Base-by-base conservation (phyloP, 2,888 invertebrate species). In the Biston stratarius region DNA sequence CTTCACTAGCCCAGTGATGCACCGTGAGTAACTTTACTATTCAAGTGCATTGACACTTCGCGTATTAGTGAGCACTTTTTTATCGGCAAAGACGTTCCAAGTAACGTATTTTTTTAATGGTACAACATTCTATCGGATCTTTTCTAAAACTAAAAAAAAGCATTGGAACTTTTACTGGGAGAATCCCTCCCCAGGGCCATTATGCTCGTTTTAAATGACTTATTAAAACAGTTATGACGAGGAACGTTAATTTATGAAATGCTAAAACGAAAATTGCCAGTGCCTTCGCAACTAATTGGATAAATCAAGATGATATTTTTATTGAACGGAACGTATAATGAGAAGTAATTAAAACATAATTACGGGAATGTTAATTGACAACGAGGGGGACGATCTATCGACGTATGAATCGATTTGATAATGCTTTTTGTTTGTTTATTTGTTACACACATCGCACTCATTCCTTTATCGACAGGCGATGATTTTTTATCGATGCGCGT, bases 321-420 rank as follows among this genome's bases (percentile, higher is more conserved):
- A 82, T 83, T 77, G 81, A 81, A 80, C 80, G 82, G 71, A 81
- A 83, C 80, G 79, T 79, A 72, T 85, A 84, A 86, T 84, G 78
- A 83, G 76, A 76, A 77, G 76, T 82, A 83, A 86, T 86, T 84
- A 85, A 77, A 80, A 77, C 74, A 79, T 86, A 85, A 89, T 87
- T 86, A 86, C 81, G 76, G 79, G 85, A 86, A 89, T 89, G 83
- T 89, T 88, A 91, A 90, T 90, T 85, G 87, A 83, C 81, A 83
- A 83, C 74, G 82, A 74, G 70, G 75, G 80, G 80, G 67, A 67
- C 75, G 76, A 79, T 80, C 79, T 77, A 78, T 81, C 78, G 77
- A 79, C 78, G 77, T 74, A 74, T 69, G 79, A 78, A 78, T 78
- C 77, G 76, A 74, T 74, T 75, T 75, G 74, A 74, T 77, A 76